Percentiles rank a stretch among this genome's conserved stretches.
These are phyloP conservation scores for Mnemiopsis leidyi DNA, from an alignment of 37 sponge, comb jelly and placozoan genomes.

Conservation along the genomic window DNA sequence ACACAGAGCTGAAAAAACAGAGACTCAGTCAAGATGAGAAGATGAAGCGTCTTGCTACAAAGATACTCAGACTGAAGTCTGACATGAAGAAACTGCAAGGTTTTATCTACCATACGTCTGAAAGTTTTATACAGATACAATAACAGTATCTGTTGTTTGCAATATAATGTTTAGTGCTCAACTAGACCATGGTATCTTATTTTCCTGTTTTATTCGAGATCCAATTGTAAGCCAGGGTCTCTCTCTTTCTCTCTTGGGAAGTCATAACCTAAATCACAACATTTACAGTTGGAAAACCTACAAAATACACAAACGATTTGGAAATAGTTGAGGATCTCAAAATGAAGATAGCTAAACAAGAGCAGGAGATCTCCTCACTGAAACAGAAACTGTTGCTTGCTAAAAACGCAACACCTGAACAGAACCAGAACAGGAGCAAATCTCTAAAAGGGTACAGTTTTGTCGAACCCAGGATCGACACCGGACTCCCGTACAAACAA, in stretches of 20 bases:
- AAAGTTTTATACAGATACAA: too few relatives aligned
- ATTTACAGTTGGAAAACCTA: constrained; percentile 40
- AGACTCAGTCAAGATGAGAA: constrained; percentile 43
- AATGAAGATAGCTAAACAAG: constrained; percentile 19
- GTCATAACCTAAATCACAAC: not conserved
- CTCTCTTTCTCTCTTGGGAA: too few relatives aligned
- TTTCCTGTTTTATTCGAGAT: too few relatives aligned
- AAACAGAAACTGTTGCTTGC: constrained; percentile 47
- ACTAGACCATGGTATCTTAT: too few relatives aligned
- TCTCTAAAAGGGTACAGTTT: constrained; percentile 19
- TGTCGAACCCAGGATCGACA: constrained; percentile 53
- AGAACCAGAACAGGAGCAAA: not conserved
- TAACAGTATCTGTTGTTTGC: too few relatives aligned
- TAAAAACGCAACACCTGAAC: not conserved
- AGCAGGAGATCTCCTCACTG: constrained; percentile 37
- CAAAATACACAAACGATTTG: constrained; percentile 44
- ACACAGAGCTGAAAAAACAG: constrained; percentile 54
- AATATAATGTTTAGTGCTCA: not conserved
- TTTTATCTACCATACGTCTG: too few relatives aligned
- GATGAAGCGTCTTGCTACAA: constrained; percentile 60
- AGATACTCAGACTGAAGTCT: constrained; percentile 55
- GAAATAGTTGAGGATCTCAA: constrained; percentile 34
- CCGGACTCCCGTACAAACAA: constrained; percentile 52
- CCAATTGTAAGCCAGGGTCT: too few relatives aligned
- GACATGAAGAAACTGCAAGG: constrained; percentile 62